Evolutionary conservation across 2,113 vertebrate genomes (phyloP).

Genomic region (Macrotis lagotis): DNA sequence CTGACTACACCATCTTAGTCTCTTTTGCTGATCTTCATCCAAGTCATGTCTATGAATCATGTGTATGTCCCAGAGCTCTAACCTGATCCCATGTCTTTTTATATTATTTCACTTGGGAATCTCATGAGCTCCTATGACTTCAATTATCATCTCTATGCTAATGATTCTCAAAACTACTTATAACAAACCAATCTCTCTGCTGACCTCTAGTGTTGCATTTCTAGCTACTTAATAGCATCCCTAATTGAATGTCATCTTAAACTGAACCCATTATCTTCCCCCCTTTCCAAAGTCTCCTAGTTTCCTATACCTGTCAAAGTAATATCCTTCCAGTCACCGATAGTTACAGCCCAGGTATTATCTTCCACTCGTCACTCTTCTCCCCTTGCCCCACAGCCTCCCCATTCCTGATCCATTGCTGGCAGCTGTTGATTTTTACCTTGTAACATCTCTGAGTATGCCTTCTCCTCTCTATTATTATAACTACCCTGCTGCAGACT

Average conservation of each 20-base stretch:
- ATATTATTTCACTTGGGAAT: neutral
- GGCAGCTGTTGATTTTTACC: neutral
- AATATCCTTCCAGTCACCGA: neutral
- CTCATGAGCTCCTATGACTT: neutral
- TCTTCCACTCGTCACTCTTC: neutral
- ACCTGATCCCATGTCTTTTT: neutral
- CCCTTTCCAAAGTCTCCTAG: neutral
- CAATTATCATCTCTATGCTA: neutral
- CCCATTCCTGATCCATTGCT: neutral
- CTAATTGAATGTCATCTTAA: neutral
- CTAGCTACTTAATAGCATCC: neutral
- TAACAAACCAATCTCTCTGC: neutral
- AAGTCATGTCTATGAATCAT: neutral
- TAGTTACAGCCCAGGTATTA: neutral
- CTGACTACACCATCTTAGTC: rapidly evolving
- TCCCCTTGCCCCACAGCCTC: rapidly evolving
- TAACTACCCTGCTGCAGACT: neutral
- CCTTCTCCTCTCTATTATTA: neutral
- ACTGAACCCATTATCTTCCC: neutral
- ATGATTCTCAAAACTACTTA: neutral
- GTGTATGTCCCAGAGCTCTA: rapidly evolving
- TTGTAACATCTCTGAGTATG: neutral
- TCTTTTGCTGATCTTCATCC: neutral
- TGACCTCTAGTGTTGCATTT: neutral
- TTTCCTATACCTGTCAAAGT: neutral